These are phyloP conservation scores for Oxygymnocypris stewartii DNA, from an alignment of 2,113 vertebrate genomes.

Conservation along the genomic window DNA sequence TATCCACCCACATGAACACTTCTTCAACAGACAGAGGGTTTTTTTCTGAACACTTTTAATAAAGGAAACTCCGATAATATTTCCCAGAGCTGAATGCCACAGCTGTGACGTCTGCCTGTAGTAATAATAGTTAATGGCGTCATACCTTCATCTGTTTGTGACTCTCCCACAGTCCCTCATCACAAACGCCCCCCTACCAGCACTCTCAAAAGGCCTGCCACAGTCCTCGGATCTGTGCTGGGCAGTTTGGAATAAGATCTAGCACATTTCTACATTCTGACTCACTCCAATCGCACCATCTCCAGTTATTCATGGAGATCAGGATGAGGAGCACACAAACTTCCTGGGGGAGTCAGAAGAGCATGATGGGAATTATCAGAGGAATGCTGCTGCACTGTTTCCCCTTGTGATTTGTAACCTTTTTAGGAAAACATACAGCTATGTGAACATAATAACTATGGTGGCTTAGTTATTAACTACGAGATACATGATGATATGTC, in stretches of 20 bases:
- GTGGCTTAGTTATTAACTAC: too few relatives aligned
- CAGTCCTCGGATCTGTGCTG: neutral
- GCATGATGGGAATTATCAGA: neutral
- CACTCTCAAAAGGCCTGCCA: neutral
- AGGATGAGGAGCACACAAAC: neutral
- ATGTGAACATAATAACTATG: neutral
- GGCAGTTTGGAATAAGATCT: neutral
- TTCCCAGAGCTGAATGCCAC: neutral
- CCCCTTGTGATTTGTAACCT: neutral
- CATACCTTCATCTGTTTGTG: neutral
- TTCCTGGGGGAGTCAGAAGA: neutral
- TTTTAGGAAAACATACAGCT: neutral
- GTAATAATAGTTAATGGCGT: constrained; percentile 31
- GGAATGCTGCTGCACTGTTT: neutral
- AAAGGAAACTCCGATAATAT: neutral
- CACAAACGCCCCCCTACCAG: neutral
- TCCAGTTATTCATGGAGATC: neutral
- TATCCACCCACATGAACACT: constrained; percentile 33
- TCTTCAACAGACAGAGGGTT: constrained; percentile 3
- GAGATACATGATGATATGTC: neutral
- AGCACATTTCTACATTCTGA: neutral
- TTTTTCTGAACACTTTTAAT: neutral
- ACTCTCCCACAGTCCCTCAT: constrained; percentile 1
- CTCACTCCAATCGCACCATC: neutral
- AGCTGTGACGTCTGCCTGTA: neutral